Base-by-base conservation (phyloP, 2,888 invertebrate species). In the Tenthredo livida region DNA sequence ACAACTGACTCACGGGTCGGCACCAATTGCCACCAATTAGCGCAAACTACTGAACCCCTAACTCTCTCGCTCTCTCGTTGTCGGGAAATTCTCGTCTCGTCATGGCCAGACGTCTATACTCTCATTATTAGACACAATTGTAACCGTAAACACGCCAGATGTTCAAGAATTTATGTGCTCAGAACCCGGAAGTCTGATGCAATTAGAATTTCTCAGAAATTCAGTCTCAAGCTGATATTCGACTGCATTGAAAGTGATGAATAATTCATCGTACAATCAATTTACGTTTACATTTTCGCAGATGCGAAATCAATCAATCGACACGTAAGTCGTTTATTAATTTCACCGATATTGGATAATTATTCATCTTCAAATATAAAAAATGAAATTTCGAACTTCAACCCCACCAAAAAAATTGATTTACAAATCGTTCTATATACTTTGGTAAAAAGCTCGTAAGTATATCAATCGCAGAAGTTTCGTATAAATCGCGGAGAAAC, bases 21-120 rank as follows among this genome's bases (percentile, higher is more conserved):
- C 61, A 61, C 80, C 80, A 61, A 80, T 80, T 80, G 80, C 50
- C 80, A 61, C 80, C 80, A 80, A 80, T 80, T 80, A 80, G 61
- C 80, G 80, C 61, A 61, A 80, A 80, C 80, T 61, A 61, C 80
- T 29, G 54, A 47, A 80, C 12, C 61, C 33, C 80, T 33, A 0
- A 25, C 50, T 54, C 50, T 29, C 29, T n/a, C 29, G 37, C 17
- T 70, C 17, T 37, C 37, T n/a, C 33, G n/a, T 10, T 21, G 43
- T 21, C 73, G 43, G 17, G 43, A 73, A 73, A 73, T 67, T 67
- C 43, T 73, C 73, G 1, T 73, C 73, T 21, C 43, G 73, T 67
- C 67, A 25, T 67, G 67, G 6, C 25, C 61, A 25, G 61, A 61
- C 61, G 61, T 61, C 61, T 61, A 61, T 25, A 61, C 61, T 12